Conservation (phyloP, 2,888 invertebrate genomes). For the Drosophila fungiperda region DNA sequence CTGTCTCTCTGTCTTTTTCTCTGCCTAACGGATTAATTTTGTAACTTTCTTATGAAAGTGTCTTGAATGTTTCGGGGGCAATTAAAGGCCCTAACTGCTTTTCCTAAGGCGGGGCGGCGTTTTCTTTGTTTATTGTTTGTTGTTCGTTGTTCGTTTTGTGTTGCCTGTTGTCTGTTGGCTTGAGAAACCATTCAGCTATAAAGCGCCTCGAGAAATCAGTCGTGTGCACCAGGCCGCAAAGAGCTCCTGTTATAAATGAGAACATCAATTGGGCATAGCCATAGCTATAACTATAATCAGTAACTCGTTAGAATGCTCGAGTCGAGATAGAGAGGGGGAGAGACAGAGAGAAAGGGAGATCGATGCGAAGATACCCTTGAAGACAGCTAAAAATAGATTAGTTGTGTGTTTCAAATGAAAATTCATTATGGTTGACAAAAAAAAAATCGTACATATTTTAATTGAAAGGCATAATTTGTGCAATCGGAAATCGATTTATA, state of each 20-base stretch:
- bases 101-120: conserved; percentile 2
- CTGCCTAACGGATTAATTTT: conserved; percentile 53
- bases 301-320: neutral
- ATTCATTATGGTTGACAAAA: neutral
- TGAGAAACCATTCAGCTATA: conserved; percentile 48
- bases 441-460: neutral
- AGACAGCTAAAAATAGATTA: neutral
- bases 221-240: conserved; percentile 47
- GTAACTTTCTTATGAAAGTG: conserved; percentile 76
- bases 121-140: conserved; percentile 6
- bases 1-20: neutral
- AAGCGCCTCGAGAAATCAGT: conserved; percentile 40
- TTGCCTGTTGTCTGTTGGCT: conserved; percentile 8
- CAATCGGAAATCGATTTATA: neutral
- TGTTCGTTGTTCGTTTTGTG: conserved; percentile 12
- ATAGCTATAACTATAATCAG: conserved; percentile 8
- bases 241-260: conserved; percentile 34
- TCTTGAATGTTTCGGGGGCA: conserved; percentile 22
- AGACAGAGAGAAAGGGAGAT: neutral
- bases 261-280: conserved; percentile 39
- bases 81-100: conserved; percentile 57
- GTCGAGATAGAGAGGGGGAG: neutral
- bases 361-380: neutral
- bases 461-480: neutral
- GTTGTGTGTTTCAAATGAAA: neutral